Percentiles rank a stretch among this genome's conserved stretches.
Conservation (phyloP, 2,113 vertebrate genomes). For the Myotis davidii region DNA sequence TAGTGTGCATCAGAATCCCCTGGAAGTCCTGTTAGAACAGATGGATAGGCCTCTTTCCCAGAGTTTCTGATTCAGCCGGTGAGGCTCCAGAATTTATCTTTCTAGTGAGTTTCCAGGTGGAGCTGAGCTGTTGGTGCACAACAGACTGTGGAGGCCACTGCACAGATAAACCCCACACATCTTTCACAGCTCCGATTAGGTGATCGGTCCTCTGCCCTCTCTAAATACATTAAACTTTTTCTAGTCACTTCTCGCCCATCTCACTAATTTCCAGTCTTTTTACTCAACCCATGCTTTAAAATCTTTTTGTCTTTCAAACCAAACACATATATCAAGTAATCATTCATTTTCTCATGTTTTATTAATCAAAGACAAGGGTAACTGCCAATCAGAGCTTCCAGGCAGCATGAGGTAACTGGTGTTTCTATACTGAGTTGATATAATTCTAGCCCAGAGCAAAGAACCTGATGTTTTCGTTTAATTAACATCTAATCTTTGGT, state of each 20-base stretch:
- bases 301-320: constrained; percentile 29
- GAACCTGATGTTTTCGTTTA: constrained; percentile 70
- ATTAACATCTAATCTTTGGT: constrained; percentile 47
- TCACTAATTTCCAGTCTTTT: not conserved
- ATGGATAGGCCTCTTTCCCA: not conserved
- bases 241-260: not conserved
- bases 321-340: constrained; percentile 57
- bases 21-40: not conserved
- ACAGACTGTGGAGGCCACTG: not conserved
- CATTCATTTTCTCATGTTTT: constrained; percentile 69
- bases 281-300: constrained; percentile 19
- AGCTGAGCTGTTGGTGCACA: not conserved
- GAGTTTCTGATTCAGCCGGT: not conserved
- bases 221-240: not conserved
- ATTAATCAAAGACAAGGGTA: constrained; percentile 72
- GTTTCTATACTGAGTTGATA: constrained; percentile 47
- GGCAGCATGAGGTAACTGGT: constrained; percentile 60
- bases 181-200: not conserved
- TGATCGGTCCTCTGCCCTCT: not conserved
- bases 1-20: not conserved
- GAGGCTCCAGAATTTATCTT: not conserved
- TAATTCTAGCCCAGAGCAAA: constrained; percentile 67
- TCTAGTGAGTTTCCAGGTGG: not conserved
- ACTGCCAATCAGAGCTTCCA: constrained; percentile 57
- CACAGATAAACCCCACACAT: not conserved